Base-by-base conservation (phyloP, 2,113 vertebrate genomes). In the Istiophorus platypterus region DNA sequence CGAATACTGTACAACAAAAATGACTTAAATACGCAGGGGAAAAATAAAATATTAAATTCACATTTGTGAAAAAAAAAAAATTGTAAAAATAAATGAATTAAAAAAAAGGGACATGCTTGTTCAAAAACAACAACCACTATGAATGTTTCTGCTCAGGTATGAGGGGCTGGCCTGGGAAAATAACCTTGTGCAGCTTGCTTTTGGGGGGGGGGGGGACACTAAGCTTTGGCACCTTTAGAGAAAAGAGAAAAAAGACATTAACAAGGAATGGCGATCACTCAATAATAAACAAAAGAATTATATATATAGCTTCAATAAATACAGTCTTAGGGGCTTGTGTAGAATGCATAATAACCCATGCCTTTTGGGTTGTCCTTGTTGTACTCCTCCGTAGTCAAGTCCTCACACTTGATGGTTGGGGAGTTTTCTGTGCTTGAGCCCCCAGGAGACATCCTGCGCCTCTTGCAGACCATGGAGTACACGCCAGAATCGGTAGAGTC, bases 311-410 rank as follows among this genome's bases (percentile, higher is more conserved):
- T 91, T 88, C 41, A 91, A 92, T 93, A 93, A 92, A 93, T 94
- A 93, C 85, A 92, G 91, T 92, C 94, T 95, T 96, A 99, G 93
- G 98, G 97, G 94, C 96, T 98, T 67, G 96, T 96, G 93, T 99
- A 99, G 92, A 99, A 99, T 0, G 98, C 96, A 7, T 99, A 99
- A 93, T 99, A 99, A 54, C 97, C 97, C 96, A 99, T 97, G 95
- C 96, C 95, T 96, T 99, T 99, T 41, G 97, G 96, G 94, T 95
- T 94, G 95, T 99, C 98, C 94, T 99, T 99, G 93, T 89, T 96
- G 94, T 98, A 99, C 85, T 99, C 98, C 72, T 99, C 97, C 14
- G 96, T 56, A 56, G 95, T 97, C 92, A 99, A 95, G 90, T 99
- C 98, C 95, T 99, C 98, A 58, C 98, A 99, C 93, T 99, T 99